Conservation (phyloP, 2,888 invertebrate genomes). For the Willowsia nigromaculata region DNA sequence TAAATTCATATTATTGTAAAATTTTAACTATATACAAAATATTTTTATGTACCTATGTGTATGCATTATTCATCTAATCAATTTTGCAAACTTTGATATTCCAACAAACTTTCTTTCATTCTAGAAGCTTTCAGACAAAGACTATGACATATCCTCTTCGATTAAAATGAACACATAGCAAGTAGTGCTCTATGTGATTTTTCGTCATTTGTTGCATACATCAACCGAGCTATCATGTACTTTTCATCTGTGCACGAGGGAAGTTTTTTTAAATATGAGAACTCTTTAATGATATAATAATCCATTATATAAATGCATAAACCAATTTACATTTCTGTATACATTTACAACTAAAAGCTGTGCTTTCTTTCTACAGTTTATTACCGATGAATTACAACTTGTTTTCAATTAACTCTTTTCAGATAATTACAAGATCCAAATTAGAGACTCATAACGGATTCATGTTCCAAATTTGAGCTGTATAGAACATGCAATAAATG, state of each 20-base stretch:
- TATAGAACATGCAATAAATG: no score
- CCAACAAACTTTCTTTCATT: conserved; percentile 6
- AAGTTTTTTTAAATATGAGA: no score
- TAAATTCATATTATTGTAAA: neutral
- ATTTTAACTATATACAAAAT: neutral
- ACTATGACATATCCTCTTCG: neutral
- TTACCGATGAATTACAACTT: neutral
- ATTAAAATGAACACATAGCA: neutral
- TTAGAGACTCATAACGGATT: neutral
- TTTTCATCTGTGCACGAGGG: neutral
- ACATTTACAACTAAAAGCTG: no score
- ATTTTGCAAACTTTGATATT: conserved; percentile 18
- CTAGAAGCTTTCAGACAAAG: neutral
- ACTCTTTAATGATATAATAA: no score
- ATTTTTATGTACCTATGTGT: neutral
- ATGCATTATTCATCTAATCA: conserved; percentile 24
- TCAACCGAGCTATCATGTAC: neutral
- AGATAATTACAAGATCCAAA: neutral
- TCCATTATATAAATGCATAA: no score
- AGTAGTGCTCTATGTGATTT: neutral
- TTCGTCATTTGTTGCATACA: conserved; percentile 14
- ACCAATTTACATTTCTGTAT: no score
- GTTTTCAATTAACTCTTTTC: neutral
- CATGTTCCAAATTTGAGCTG: no score
- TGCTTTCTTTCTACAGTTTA: no score